These are phyloP conservation scores for Diplosoma virens DNA, from an alignment of 23 tunicate genomes.

Conservation along the genomic window DNA sequence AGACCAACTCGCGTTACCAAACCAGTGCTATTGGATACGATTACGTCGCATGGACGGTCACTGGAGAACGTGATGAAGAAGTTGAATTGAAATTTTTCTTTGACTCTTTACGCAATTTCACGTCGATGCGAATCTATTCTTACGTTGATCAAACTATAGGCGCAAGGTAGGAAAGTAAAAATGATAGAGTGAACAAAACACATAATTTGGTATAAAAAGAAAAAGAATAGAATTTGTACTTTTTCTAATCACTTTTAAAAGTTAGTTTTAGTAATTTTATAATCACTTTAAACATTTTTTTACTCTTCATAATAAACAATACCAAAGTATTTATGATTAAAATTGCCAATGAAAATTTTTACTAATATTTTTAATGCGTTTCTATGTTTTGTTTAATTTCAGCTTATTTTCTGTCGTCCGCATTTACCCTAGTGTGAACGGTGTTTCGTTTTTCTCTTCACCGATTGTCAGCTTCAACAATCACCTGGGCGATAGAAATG, in stretches of 20 bases:
- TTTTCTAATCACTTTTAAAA: no score
- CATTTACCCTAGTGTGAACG: constrained; percentile 47
- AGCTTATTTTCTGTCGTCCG: constrained; percentile 52
- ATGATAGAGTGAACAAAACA: no score
- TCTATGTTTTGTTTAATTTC: no score
- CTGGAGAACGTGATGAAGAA: neutral
- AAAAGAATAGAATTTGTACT: no score
- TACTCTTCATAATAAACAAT: no score
- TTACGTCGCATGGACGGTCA: constrained; percentile 71
- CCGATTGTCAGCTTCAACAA: constrained; percentile 22
- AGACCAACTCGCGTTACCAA: constrained; percentile 30
- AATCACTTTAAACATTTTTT: no score
- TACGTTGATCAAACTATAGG: constrained; percentile 29
- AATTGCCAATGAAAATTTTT: no score
- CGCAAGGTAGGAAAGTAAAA: constrained; percentile 40
- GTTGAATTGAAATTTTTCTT: constrained; percentile 61
- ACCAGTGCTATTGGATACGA: constrained; percentile 54
- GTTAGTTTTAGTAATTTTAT: no score
- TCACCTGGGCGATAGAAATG: neutral
- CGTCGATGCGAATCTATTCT: constrained; percentile 60
- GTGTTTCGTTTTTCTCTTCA: constrained; percentile 22
- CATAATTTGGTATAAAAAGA: no score
- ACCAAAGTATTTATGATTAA: no score
- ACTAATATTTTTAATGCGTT: no score
- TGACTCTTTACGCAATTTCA: constrained; percentile 50